These are phyloP conservation scores for Berghia stephanieae DNA, from an alignment of 1,140 invertebrate species.

Conservation along the genomic window DNA sequence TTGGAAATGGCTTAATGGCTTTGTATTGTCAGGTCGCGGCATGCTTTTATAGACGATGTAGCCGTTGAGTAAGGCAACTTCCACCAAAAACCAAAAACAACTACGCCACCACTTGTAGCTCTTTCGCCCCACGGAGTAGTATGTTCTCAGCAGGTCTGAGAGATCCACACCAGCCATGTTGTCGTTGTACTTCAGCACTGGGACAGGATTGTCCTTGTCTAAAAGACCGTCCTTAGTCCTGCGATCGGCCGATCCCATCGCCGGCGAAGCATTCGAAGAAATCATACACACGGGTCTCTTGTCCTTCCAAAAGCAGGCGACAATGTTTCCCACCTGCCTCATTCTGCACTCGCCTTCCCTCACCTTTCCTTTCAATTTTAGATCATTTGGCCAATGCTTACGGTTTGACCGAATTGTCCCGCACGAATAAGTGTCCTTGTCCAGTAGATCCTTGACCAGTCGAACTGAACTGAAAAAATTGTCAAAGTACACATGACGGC, in stretches of 20 bases:
- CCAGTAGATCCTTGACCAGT: constrained; percentile 22
- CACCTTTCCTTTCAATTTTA: neutral
- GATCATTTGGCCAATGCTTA: neutral
- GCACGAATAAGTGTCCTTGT: constrained; percentile 23
- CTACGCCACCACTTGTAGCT: neutral
- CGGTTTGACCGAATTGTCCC: constrained; percentile 12
- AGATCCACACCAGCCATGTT: constrained; percentile 10
- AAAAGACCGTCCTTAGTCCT: neutral
- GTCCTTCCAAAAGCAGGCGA: neutral
- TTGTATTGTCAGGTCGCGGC: no score
- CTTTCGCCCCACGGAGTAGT: neutral
- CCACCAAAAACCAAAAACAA: neutral
- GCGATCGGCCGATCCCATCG: neutral
- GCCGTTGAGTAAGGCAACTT: neutral
- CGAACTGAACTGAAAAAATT: constrained; percentile 32
- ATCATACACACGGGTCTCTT: neutral
- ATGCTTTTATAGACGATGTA: no score
- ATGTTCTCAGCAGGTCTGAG: neutral
- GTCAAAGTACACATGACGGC: constrained; percentile 37
- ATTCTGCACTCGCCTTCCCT: neutral
- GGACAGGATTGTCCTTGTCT: neutral
- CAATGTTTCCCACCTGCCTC: neutral
- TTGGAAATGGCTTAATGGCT: no score
- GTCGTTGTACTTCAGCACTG: constrained; percentile 1
- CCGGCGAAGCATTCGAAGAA: neutral